A percentile compares a stretch with the other conserved stretches of the same genome.
These are phyloP conservation scores for Strix uralensis DNA, from an alignment of 2,113 vertebrate species.

Conservation along the genomic window DNA sequence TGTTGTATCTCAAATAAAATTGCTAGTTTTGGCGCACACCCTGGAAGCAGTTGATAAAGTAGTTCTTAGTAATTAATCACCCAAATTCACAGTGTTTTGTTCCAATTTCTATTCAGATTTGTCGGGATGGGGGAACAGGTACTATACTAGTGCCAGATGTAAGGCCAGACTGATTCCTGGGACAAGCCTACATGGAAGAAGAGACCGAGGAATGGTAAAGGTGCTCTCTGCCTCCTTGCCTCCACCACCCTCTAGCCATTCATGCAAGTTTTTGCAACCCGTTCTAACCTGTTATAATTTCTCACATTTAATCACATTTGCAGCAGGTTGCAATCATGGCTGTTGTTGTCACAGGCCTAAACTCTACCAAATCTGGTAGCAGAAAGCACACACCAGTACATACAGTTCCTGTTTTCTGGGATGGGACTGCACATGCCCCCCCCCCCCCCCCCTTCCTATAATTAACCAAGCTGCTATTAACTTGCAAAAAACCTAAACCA, in stretches of 20 bases:
- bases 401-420: rapidly evolving
- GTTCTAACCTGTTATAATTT: not conserved
- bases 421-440: not conserved
- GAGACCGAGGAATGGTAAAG: not conserved
- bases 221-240: not conserved
- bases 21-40: not conserved
- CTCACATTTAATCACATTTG: not conserved
- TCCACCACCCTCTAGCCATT: not conserved
- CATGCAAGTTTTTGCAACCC: not conserved
- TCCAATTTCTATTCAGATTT: not conserved
- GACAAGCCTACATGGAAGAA: not conserved
- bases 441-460: not conserved
- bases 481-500: not conserved
- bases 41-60: not conserved
- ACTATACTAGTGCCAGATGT: not conserved
- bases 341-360: not conserved
- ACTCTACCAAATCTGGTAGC: not conserved
- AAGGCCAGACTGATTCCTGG: not conserved
- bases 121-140: too few species aligned
- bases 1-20: not conserved
- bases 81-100: not conserved
- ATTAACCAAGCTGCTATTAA: not conserved
- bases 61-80: not conserved
- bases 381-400: not conserved
- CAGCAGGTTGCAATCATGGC: not conserved